Evolutionary conservation across 2,797 vertebrate species (phyloP).

Genomic region (Sandelia bainsii): DNA sequence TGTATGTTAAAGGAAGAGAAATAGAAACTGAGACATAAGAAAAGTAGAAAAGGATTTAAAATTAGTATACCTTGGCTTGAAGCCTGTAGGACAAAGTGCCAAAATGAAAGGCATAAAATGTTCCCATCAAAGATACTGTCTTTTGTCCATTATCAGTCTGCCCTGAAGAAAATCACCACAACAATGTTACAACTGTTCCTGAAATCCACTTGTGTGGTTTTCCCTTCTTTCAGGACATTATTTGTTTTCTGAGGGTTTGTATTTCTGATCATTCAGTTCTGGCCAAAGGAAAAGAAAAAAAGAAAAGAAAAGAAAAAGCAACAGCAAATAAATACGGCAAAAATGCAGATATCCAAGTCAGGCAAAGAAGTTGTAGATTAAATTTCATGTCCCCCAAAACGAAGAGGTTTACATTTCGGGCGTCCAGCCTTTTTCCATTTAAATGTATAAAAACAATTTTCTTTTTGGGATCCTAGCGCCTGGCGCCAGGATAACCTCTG

Average conservation of each 20-base stretch:
- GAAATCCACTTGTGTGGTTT: conserved; percentile 50
- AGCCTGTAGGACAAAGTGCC: conserved; percentile 30
- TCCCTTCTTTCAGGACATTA: conserved; percentile 28
- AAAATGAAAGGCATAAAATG: conserved; percentile 29
- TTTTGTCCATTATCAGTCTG: conserved; percentile 41
- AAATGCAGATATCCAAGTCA: conserved; percentile 48
- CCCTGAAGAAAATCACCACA: conserved; percentile 43
- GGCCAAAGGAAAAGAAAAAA: conserved; percentile 47
- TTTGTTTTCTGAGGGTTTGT: conserved; percentile 62
- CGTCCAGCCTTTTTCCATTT: conserved; percentile 76
- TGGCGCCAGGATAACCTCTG: conserved; percentile 82
- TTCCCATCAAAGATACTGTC: conserved; percentile 32
- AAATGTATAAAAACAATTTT: conserved; percentile 76
- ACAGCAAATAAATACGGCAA: conserved; percentile 64
- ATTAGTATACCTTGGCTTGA: conserved; percentile 51
- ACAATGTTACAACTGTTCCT: conserved; percentile 28
- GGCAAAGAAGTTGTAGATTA: conserved; percentile 53
- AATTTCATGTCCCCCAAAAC: conserved; percentile 68
- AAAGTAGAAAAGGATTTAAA: conserved; percentile 41
- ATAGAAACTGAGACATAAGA: not conserved
- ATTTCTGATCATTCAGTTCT: conserved; percentile 57
- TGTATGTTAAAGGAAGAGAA: conserved; percentile 6
- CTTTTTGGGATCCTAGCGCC: conserved; percentile 76
- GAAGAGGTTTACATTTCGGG: conserved; percentile 60
- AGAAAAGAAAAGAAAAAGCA: conserved; percentile 47